These are phyloP conservation scores for Musca vetustissima DNA, from an alignment of 1,140 invertebrate genomes.

Conservation along the genomic window DNA sequence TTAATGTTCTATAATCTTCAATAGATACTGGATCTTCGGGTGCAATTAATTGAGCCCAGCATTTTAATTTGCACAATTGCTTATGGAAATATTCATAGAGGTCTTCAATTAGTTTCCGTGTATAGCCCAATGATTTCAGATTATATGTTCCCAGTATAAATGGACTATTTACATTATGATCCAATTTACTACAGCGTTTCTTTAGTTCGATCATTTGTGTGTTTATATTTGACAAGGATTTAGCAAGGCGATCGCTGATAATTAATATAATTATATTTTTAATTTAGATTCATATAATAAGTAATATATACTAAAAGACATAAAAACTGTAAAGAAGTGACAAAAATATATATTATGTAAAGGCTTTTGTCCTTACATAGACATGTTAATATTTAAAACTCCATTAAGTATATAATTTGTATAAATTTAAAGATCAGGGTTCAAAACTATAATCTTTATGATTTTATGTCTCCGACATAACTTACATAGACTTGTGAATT, in stretches of 20 bases:
- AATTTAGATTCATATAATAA: too few relatives aligned
- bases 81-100: slow-evolving; percentile 23
- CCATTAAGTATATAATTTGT: too few relatives aligned
- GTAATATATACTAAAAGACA: too few relatives aligned
- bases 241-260: slow-evolving; percentile 4
- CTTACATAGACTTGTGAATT: slow-evolving; percentile 13
- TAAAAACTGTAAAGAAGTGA: too few relatives aligned
- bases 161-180: slow-evolving; percentile 21
- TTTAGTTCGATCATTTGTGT: slow-evolving; percentile 7
- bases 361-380: too few relatives aligned
- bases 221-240: slow-evolving; percentile 5
- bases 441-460: too few relatives aligned
- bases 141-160: slow-evolving; percentile 18
- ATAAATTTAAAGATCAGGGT: too few relatives aligned
- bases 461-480: too few relatives aligned
- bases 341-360: too few relatives aligned
- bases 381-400: too few relatives aligned
- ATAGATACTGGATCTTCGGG: slow-evolving; percentile 23
- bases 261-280: background rate
- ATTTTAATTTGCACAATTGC: slow-evolving; percentile 16
- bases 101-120: slow-evolving; percentile 10
- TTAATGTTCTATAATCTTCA: slow-evolving; percentile 13
- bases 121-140: slow-evolving; percentile 3
- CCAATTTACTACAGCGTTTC: background rate
- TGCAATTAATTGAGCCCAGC: slow-evolving; percentile 25